phyloP scores from a whole-genome alignment of 2,113 vertebrate genomes.

The Connochaetes taurinus region DNA sequence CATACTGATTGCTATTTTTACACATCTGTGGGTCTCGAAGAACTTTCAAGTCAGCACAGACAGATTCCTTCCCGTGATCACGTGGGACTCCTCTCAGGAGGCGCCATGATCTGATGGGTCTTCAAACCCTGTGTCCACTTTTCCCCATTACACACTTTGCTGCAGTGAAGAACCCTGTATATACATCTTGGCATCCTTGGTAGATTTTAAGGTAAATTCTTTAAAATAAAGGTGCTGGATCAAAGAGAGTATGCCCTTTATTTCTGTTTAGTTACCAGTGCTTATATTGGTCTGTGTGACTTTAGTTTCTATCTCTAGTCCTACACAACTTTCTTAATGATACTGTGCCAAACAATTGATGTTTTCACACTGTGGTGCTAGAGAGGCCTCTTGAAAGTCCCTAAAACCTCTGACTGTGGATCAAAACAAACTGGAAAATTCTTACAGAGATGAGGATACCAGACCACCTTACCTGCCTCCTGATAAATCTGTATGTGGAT shows the following conservation, averaged over 20 bases:
- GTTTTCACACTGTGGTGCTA: neutral
- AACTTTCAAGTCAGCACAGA: neutral
- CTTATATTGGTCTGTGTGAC: neutral
- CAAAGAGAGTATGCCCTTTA: neutral
- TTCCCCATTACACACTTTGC: neutral
- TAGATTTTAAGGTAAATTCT: neutral
- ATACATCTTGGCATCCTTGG: neutral
- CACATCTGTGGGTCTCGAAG: neutral
- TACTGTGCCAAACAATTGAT: neutral
- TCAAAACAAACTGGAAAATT: neutral
- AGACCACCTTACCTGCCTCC: neutral
- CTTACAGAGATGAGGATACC: neutral
- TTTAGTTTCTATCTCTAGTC: neutral
- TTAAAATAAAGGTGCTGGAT: neutral
- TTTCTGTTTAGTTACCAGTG: neutral
- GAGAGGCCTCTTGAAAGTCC: neutral
- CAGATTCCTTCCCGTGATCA: neutral
- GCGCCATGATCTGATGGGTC: accelerated
- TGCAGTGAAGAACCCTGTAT: neutral
- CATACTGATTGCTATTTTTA: neutral
- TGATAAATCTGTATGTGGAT: neutral
- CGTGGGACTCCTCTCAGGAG: accelerated
- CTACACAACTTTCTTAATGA: neutral
- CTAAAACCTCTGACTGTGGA: neutral
- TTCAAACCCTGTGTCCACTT: neutral